Evolutionary conservation across 2,113 vertebrate genomes (phyloP), one percentile per base, ranked within the genome.

Genomic region (Cavia porcellus): DNA sequence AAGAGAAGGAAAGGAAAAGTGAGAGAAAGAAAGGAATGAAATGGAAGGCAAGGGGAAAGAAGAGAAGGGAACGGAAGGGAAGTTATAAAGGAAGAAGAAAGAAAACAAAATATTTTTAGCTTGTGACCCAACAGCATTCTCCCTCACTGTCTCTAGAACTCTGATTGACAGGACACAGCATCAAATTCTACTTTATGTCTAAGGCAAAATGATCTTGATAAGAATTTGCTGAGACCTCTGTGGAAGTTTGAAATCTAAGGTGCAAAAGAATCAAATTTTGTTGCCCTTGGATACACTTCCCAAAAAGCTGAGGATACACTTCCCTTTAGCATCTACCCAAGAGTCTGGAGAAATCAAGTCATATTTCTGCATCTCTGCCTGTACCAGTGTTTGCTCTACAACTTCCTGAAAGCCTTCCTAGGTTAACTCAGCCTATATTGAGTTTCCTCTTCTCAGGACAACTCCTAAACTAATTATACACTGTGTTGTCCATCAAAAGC

Each of bases 151-250:
- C 80, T 83, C 42, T 50, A 95, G 66, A 83, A 55, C 52, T 74
- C 77, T 20, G 85, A 80, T 22, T 47, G 97, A 95, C 84, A 61
- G 30, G 90, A 96, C 89, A 89, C 95, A 97, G 84, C 90, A 90
- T 97, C 97, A 97, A 96, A 97, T 97, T 96, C 93, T 88, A 81
- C 47, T 4, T 57, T 94, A 84, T 95, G 96, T 97, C 89, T 88
- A 90, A 92, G 74, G 84, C 89, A 92, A 98, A 97, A 96, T 97
- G 96, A 98, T 96, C 96, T 97, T 87, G 61, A 9, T 91, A 86
- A 68, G 81, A 98, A 97, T 98, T 96, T 95, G 96, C 98, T 72
- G 57, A 97, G 38, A 50, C 9, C 35, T 52, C 88, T 12, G 0
- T 75, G 42, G 57, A 45, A 93, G 57, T n/a, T 59, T 55, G 57